Evolutionary conservation across 2,888 invertebrate species (phyloP), one percentile per base, ranked within the genome.

Genomic region (Zaprionus lineosus): DNA sequence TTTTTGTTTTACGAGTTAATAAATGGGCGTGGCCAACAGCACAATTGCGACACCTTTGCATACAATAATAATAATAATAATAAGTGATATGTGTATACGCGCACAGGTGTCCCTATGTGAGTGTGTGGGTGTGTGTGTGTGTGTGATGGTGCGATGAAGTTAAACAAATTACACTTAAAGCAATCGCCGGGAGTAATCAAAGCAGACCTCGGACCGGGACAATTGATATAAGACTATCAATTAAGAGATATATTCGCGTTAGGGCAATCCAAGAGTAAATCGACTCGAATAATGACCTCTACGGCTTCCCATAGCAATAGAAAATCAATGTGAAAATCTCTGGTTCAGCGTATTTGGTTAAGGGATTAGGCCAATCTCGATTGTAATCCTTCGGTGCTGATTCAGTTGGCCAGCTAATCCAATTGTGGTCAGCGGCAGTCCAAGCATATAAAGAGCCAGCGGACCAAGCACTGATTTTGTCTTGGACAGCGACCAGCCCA

Each of bases 1-100:
- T 78, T 79, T 77, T 78, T 62, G 56, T 64, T 72, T 83, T 59
- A 59, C 55, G 61, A 68, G 60, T 59, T 64, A 71, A 75, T 82
- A 77, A 75, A 55, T 34, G 28, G 47, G 60, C 58, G 51, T 48
- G 66, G 44, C 52, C 46, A 12, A 34, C 40, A 21, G 15, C 29
- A 29, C 34, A 53, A 53, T 69, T 46, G 31, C 39, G 18, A 11
- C 28, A 41, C 16, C 18, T 41, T 6, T 15, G 18, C 21, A 40
- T 31, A 19, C 24, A 2, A 19, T 26, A 39, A 21, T 33, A 24
- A 26, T n/a, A n/a, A n/a, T n/a, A n/a, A n/a, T n/a, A n/a, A n/a
- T n/a, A n/a, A n/a, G n/a, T n/a, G n/a, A n/a, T n/a, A n/a, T n/a
- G n/a, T n/a, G n/a, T n/a, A n/a, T n/a, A n/a, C n/a, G n/a, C n/a